Conservation (phyloP, 2,797 vertebrate genomes). For the Aratinga solstitialis region DNA sequence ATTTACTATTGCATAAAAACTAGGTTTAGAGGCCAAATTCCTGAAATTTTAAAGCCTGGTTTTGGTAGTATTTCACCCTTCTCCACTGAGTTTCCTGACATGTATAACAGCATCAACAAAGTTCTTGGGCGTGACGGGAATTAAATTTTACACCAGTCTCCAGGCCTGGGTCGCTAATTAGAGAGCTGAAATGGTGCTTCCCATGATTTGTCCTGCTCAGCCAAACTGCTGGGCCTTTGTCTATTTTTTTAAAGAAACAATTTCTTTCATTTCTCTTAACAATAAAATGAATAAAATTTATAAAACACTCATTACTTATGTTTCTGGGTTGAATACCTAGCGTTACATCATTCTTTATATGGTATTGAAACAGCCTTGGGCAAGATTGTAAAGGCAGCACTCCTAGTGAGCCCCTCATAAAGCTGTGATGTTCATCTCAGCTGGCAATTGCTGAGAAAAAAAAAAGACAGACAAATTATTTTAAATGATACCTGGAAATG, state of each 20-base stretch:
- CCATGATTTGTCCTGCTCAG: not conserved
- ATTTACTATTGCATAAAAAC: not conserved
- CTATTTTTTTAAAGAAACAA: not conserved
- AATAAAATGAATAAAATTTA: not conserved
- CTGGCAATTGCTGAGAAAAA: conserved; percentile 6
- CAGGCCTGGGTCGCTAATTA: not conserved
- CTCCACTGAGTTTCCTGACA: not conserved
- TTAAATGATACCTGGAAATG: conserved; percentile 17
- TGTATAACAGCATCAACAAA: not conserved
- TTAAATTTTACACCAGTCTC: not conserved
- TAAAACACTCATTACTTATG: not conserved
- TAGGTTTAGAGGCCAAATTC: not conserved
- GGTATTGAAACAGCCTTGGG: not conserved
- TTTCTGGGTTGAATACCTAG: not conserved
- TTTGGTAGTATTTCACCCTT: not conserved
- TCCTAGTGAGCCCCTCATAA: conserved; percentile 3
- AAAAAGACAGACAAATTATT: not conserved
- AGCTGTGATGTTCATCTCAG: not conserved
- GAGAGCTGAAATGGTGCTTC: not conserved
- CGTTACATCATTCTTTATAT: not conserved
- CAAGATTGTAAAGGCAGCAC: not conserved
- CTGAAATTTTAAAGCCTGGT: not conserved
- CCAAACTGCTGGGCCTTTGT: not conserved
- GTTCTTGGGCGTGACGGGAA: not conserved
- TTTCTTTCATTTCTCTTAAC: conserved; percentile 4